These are phyloP conservation scores for Phalanger gymnotis DNA, from an alignment of 2,797 vertebrate species.

Conservation along the genomic window DNA sequence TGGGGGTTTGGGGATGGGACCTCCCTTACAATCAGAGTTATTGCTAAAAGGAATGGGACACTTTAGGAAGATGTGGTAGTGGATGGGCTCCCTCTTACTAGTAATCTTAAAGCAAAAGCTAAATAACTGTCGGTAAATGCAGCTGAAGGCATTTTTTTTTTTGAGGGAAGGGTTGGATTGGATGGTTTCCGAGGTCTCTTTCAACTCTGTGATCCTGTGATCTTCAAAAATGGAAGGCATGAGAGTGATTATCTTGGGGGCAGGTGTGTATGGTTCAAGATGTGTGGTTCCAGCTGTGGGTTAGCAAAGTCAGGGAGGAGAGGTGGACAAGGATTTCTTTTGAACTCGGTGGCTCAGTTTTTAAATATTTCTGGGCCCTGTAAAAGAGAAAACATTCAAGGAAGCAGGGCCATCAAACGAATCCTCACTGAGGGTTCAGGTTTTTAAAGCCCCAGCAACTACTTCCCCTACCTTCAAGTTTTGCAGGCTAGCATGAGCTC, in stretches of 20 bases:
- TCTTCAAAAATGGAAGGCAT: background rate
- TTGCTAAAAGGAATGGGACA: background rate
- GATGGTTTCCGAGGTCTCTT: background rate
- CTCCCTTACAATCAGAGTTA: background rate
- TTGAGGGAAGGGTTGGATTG: background rate
- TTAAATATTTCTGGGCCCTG: constrained; percentile 15
- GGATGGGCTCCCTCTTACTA: background rate
- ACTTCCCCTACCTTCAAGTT: background rate
- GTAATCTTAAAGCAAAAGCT: background rate
- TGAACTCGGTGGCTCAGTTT: constrained; percentile 19
- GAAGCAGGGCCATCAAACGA: background rate
- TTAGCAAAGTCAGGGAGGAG: background rate
- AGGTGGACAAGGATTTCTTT: constrained; percentile 25
- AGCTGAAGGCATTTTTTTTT: background rate
- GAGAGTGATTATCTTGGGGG: background rate
- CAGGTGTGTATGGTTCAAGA: background rate
- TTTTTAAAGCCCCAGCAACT: background rate
- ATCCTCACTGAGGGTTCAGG: background rate
- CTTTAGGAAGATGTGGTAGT: background rate
- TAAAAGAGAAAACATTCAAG: constrained; percentile 14
- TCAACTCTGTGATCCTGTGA: background rate
- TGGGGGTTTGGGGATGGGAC: accelerated
- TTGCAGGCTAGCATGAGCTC: background rate
- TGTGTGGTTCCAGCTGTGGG: background rate
- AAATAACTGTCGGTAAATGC: background rate